phyloP scores from a whole-genome alignment of 2,888 invertebrate genomes.

The Mallateleia sp. region DNA sequence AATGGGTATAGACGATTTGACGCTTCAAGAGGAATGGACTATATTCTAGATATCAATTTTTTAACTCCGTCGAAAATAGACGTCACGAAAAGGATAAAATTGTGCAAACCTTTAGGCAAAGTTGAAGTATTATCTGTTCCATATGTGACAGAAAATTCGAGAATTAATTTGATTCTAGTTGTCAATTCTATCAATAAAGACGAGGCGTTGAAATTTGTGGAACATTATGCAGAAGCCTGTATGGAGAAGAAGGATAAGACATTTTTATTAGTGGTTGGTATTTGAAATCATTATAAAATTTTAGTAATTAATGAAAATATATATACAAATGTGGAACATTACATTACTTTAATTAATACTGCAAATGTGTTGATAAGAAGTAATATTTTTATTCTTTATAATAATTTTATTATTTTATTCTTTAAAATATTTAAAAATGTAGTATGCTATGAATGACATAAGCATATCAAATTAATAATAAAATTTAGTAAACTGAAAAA shows the following conservation, averaged over 20 bases:
- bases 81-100: conserved; percentile 93
- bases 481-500: no score
- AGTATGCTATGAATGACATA: no score
- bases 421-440: no score
- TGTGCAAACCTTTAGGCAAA: conserved; percentile 95
- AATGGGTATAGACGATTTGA: conserved; percentile 95
- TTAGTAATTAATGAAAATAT: no score
- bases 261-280: conserved; percentile 92
- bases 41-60: conserved; percentile 94
- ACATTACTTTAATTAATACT: no score
- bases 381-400: no score
- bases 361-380: no score
- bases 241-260: conserved; percentile 95
- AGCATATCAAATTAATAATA: no score
- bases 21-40: conserved; percentile 96
- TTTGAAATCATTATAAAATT: no score
- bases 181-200: conserved; percentile 91
- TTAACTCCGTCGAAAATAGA: conserved; percentile 90
- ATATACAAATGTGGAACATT: no score
- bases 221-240: conserved; percentile 93
- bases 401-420: no score
- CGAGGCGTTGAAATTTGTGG: conserved; percentile 93
- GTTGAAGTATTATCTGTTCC: conserved; percentile 97
- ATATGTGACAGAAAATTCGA: conserved; percentile 98
- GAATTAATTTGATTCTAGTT: conserved; percentile 94